Percentiles rank a stretch among this genome's conserved stretches.
Evolutionary conservation across 1,140 invertebrate species (phyloP).

Genomic region (Zaprionus inermis): DNA sequence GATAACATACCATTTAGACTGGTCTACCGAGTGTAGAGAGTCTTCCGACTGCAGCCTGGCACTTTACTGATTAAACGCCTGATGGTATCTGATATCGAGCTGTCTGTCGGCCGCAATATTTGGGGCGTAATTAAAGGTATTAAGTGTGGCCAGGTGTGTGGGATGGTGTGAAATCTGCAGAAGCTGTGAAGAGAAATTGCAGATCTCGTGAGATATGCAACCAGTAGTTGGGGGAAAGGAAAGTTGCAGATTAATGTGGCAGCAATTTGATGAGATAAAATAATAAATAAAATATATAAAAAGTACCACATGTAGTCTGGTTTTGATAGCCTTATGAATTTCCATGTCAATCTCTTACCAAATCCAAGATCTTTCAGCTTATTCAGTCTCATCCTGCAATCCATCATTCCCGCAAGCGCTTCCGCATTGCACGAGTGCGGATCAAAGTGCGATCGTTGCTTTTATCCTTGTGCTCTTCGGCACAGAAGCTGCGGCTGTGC

Average conservation of each 20-base stretch:
- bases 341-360: too few relatives aligned
- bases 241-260: constrained; percentile 6
- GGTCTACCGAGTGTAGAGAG: constrained; percentile 20
- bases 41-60: not conserved
- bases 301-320: too few relatives aligned
- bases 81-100: constrained; percentile 58
- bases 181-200: constrained; percentile 17
- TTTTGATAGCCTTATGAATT: too few relatives aligned
- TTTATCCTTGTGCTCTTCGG: constrained; percentile 40
- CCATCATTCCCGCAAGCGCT: constrained; percentile 64
- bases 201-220: not conserved
- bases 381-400: constrained; percentile 31
- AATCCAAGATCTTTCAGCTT: not conserved
- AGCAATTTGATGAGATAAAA: too few relatives aligned
- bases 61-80: constrained; percentile 68
- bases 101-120: constrained; percentile 51
- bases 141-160: constrained; percentile 48
- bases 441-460: constrained; percentile 26
- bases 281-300: too few relatives aligned
- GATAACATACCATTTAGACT: constrained; percentile 79
- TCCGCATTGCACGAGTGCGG: constrained; percentile 56
- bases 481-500: constrained; percentile 49
- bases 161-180: constrained; percentile 12
- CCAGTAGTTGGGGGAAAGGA: constrained; percentile 2
- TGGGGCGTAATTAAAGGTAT: constrained; percentile 80